phyloP scores from a whole-genome alignment of 2,113 vertebrate genomes.

The Isichthys henryi region DNA sequence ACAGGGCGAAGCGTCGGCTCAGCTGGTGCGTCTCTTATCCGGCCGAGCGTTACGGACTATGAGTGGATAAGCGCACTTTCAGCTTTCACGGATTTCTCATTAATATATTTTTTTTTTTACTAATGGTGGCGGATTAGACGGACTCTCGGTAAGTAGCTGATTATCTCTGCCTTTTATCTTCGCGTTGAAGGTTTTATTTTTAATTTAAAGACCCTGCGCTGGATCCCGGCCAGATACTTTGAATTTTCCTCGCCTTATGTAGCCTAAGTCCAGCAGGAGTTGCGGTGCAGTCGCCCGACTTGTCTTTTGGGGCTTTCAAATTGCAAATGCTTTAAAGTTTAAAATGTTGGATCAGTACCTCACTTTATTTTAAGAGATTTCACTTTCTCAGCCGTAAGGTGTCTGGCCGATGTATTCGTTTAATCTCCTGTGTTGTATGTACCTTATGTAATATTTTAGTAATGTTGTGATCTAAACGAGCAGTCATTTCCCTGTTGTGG shows the following conservation, averaged over 20 bases:
- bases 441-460: background rate
- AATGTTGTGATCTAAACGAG: background rate
- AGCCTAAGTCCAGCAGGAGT: background rate
- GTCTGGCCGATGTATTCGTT: background rate
- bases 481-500: background rate
- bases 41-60: constrained; percentile 6
- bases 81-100: constrained; percentile 1
- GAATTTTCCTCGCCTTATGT: constrained; percentile 21
- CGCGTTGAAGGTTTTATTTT: background rate
- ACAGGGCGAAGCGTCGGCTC: constrained; percentile 23
- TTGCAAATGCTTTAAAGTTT: background rate
- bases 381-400: background rate
- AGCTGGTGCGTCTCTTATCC: constrained; percentile 4
- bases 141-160: constrained; percentile 19
- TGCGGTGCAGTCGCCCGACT: background rate
- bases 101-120: background rate
- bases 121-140: constrained; percentile 22
- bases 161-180: background rate
- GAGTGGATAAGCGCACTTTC: constrained; percentile 16
- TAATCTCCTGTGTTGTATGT: background rate
- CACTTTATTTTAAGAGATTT: background rate
- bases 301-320: background rate
- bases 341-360: background rate
- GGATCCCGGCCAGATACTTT: constrained; percentile 23
- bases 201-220: constrained; percentile 17